Base-by-base conservation (phyloP, 2,113 vertebrate species). In the Columba livia region DNA sequence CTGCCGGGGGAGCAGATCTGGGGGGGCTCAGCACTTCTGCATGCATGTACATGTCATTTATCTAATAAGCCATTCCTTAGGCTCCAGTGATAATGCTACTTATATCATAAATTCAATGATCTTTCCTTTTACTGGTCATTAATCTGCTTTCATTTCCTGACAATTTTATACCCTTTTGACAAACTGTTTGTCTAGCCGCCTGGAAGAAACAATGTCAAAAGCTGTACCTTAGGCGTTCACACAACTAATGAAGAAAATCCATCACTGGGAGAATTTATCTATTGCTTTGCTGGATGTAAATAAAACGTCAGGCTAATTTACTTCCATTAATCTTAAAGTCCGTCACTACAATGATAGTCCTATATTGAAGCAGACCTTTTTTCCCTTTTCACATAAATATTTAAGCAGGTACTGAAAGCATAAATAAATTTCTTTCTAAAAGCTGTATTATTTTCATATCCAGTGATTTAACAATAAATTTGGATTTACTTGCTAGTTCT, bases 191-290 rank as follows among this genome's bases (percentile, higher is more conserved):
- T 75, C 90, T 92, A 94, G 90, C 66, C 1, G 0, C 79, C 48
- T 50, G 92, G 89, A 97, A 93, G 90, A 90, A 94, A 87, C 90
- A 80, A 85, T 32, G 84, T 91, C 93, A 79, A 77, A 90, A 90
- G 42, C 86, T 88, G 72, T 88, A 96, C 91, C 79, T 94, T 40
- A 94, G 90, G 93, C 84, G 0, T 66, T 95, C 1, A 25, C 89
- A 74, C 38, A 88, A 50, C 85, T 97, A 97, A 97, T 97, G 96
- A 97, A 94, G 94, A 95, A 92, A 95, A 97, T 96, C 88, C 96
- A 97, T 97, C 96, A 96, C 28, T 3, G 77, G 74, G 31, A 91
- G 89, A 90, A 79, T 84, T 93, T 89, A 93, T 95, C 92, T 94
- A 34, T 88, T 95, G 74, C 94, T 96, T 93, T 69, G 42, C 79